phyloP scores from a whole-genome alignment of 2,888 invertebrate species.

The Campopleginae sp. region DNA sequence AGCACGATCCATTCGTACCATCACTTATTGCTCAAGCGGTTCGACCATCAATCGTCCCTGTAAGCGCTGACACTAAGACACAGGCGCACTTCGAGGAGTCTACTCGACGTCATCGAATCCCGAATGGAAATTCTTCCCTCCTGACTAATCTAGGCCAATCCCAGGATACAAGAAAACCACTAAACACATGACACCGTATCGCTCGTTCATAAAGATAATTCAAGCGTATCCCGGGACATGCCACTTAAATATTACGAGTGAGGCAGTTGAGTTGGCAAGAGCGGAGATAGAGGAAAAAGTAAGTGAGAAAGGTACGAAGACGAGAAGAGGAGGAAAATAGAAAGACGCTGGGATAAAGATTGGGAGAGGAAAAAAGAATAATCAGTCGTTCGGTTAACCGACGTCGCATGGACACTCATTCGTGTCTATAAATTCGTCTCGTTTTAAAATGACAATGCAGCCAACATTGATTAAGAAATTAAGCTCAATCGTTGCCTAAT shows the following conservation, averaged over 20 bases:
- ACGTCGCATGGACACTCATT: conserved; percentile 55
- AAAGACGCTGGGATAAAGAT: conserved; percentile 14
- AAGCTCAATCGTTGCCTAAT: not conserved
- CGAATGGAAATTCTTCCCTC: conserved; percentile 51
- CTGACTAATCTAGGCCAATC: conserved; percentile 59
- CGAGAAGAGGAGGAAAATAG: conserved; percentile 21
- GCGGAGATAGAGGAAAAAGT: conserved; percentile 68
- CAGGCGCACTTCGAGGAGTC: conserved; percentile 23
- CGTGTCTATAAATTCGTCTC: conserved; percentile 16
- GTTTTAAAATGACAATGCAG: conserved; percentile 25
- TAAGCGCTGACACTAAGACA: conserved; percentile 44
- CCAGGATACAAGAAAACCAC: conserved; percentile 30
- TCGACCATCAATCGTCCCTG: conserved; percentile 41
- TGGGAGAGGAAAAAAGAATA: conserved; percentile 68
- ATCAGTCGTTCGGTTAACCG: conserved; percentile 79
- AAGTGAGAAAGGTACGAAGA: conserved; percentile 44
- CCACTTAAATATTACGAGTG: conserved; percentile 81
- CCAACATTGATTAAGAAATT: not conserved
- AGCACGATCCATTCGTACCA: conserved; percentile 19
- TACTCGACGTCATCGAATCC: conserved; percentile 27
- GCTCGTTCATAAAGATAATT: conserved; percentile 39
- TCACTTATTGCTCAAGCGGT: conserved; percentile 31
- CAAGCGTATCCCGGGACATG: conserved; percentile 57
- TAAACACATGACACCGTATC: conserved; percentile 34
- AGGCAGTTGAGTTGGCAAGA: conserved; percentile 84